A percentile compares a stretch with the other conserved stretches of the same genome.
Evolutionary conservation across 2,888 invertebrate species (phyloP).

Genomic region (Amphipyra tragopoginis): DNA sequence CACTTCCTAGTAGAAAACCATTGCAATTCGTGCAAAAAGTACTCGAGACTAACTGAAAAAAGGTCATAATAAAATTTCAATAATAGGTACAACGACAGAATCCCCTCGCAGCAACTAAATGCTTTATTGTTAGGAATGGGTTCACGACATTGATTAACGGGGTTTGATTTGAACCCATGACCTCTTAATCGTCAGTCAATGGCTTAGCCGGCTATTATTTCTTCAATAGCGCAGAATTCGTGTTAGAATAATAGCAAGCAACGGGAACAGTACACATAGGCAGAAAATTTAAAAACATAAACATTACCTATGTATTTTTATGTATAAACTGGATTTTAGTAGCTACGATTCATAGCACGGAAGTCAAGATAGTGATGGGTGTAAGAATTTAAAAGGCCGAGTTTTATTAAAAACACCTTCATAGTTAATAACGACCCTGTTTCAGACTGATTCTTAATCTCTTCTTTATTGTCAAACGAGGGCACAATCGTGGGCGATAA

Average conservation of each 20-base stretch:
- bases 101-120: conserved; percentile 1
- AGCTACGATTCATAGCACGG: conserved; percentile 11
- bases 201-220: conserved; percentile 7
- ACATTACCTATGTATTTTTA: too few relatives aligned
- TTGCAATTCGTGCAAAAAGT: too few relatives aligned
- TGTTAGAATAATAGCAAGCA: neutral
- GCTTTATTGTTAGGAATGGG: neutral
- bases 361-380: conserved; percentile 22
- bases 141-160: conserved; percentile 12
- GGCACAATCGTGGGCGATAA: conserved; percentile 14
- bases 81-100: neutral
- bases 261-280: neutral
- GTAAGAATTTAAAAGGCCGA: conserved; percentile 14
- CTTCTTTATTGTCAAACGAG: conserved; percentile 24
- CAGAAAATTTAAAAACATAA: conserved; percentile 1
- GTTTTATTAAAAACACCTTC: conserved; percentile 42
- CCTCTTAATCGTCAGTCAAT: conserved; percentile 7
- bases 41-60: too few relatives aligned
- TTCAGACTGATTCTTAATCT: conserved; percentile 24
- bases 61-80: neutral
- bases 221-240: neutral
- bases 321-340: too few relatives aligned
- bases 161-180: conserved; percentile 21
- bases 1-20: too few relatives aligned
- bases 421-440: conserved; percentile 6